phyloP scores from a whole-genome alignment of 2,797 vertebrate species.

The Prunella strophiata region DNA sequence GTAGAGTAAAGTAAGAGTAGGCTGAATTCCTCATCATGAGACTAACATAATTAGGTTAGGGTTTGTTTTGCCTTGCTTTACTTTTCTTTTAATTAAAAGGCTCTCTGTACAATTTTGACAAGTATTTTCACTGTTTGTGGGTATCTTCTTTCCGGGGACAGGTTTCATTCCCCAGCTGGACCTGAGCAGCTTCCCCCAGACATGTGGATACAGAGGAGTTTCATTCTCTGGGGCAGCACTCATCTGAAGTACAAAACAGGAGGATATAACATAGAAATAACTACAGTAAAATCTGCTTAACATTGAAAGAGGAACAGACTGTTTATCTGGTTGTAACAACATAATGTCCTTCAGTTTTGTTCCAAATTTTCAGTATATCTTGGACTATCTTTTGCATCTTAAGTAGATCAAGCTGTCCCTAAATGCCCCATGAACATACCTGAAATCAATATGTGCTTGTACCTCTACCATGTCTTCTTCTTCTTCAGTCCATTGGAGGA shows the following conservation, averaged over 20 bases:
- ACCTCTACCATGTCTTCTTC: neutral
- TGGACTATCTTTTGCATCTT: neutral
- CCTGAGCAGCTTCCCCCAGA: neutral
- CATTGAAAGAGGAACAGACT: neutral
- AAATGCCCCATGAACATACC: neutral
- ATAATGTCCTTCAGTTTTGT: neutral
- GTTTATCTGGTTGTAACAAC: neutral
- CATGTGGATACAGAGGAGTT: neutral
- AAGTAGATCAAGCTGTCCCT: neutral
- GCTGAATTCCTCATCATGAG: neutral
- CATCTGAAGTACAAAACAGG: neutral
- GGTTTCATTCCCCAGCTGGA: neutral
- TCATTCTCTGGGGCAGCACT: neutral
- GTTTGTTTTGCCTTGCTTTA: neutral
- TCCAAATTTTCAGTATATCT: constrained; percentile 1
- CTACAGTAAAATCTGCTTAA: neutral
- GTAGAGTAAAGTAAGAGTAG: neutral
- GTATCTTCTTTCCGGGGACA: neutral
- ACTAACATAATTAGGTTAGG: neutral
- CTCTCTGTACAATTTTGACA: neutral
- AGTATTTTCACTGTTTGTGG: neutral
- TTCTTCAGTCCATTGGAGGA: neutral
- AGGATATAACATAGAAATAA: neutral
- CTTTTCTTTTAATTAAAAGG: neutral
- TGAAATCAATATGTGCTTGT: neutral